A percentile compares a stretch with the other conserved stretches of the same genome.
Evolutionary conservation across 2,888 invertebrate species (phyloP).

Genomic region (Phanerotoma sp.): DNA sequence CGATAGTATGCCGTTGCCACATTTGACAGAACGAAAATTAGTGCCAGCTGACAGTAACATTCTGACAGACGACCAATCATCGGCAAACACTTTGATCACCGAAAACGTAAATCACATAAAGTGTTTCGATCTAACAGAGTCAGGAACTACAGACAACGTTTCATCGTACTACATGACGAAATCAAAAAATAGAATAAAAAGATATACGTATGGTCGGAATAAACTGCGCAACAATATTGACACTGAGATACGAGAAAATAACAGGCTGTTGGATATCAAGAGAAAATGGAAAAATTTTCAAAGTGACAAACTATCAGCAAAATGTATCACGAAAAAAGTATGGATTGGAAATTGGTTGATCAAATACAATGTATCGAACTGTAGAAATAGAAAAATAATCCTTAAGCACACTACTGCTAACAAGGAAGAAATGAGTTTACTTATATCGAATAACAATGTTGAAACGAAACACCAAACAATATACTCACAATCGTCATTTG

Average conservation of each 20-base stretch:
- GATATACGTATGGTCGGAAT: neutral
- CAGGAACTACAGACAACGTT: neutral
- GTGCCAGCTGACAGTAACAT: neutral
- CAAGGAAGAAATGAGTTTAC: too few species aligned
- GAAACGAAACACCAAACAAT: too few species aligned
- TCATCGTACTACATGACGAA: neutral
- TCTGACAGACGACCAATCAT: neutral
- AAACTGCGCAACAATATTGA: conserved; percentile 1
- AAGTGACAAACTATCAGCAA: too few species aligned
- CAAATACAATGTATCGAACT: neutral
- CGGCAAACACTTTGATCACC: too few species aligned
- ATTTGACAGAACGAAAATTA: conserved; percentile 1
- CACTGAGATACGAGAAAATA: neutral
- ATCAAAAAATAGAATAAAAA: neutral
- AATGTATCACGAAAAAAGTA: neutral
- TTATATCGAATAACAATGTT: neutral
- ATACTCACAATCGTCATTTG: neutral
- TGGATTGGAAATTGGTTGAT: neutral
- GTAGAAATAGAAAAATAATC: neutral
- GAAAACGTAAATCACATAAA: too few species aligned
- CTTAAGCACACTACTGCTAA: neutral
- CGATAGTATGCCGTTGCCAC: conserved; percentile 8
- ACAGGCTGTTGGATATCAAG: too few species aligned
- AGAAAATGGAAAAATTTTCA: too few species aligned
- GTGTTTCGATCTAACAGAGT: too few species aligned